Conservation (phyloP, 2,888 invertebrate species). For the Rhagium mordax region DNA sequence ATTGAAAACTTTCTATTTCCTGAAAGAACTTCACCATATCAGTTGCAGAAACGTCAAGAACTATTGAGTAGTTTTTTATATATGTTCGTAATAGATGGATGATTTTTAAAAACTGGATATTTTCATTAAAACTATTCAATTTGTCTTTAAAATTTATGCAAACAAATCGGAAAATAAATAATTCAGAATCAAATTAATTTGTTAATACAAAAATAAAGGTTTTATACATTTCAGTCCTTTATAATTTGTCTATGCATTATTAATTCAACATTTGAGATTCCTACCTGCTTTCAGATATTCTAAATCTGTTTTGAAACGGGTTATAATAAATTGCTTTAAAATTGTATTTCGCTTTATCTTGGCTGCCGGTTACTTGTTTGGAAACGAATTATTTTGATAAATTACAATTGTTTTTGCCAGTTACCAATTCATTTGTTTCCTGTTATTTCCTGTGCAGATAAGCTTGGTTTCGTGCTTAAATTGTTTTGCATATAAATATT, state of each 20-base stretch:
- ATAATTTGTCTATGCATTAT: too few species aligned
- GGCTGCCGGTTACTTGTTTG: neutral
- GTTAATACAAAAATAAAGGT: too few species aligned
- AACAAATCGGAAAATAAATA: too few species aligned
- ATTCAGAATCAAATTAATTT: too few species aligned
- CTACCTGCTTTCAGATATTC: neutral
- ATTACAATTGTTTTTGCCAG: neutral
- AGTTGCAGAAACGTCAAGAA: too few species aligned
- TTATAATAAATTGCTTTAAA: conserved; percentile 2
- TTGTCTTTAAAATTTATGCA: too few species aligned
- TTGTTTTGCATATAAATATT: neutral
- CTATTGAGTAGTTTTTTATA: too few species aligned
- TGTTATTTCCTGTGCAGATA: neutral
- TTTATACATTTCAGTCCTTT: neutral
- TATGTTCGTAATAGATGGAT: too few species aligned
- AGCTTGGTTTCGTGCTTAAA: neutral
- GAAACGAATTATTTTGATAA: neutral
- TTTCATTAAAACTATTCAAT: too few species aligned
- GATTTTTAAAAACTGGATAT: too few species aligned
- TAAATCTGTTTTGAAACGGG: neutral
- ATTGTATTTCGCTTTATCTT: neutral
- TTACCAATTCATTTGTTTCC: neutral
- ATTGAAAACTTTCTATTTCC: too few species aligned
- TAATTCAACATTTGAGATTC: neutral
- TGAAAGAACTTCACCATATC: too few species aligned